These are phyloP conservation scores for Melanotaenia nigrans DNA, from an alignment of 2,797 vertebrate species.

Conservation along the genomic window DNA sequence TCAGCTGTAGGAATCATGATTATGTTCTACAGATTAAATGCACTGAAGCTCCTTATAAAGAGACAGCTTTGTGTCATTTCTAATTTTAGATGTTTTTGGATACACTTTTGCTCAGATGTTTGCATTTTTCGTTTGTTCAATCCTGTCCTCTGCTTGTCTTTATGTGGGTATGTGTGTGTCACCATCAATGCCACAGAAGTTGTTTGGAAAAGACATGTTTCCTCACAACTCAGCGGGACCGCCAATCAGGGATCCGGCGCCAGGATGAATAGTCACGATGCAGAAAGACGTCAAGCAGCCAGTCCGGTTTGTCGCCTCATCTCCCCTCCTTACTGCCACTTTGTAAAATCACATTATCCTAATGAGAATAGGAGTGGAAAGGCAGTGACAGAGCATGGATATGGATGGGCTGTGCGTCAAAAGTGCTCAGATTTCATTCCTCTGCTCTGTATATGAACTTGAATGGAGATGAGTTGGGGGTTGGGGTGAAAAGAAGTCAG, in stretches of 20 bases:
- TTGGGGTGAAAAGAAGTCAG: slow-evolving; percentile 33
- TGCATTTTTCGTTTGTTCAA: slow-evolving; percentile 2
- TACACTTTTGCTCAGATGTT: slow-evolving; percentile 36
- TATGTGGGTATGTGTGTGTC: slow-evolving; percentile 23
- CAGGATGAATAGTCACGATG: slow-evolving; percentile 73
- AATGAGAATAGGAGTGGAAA: slow-evolving; percentile 92
- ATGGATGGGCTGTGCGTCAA: slow-evolving; percentile 88
- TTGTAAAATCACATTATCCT: slow-evolving; percentile 87
- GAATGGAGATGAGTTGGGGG: slow-evolving; percentile 44
- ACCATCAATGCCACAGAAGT: slow-evolving; percentile 39
- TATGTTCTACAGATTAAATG: neutral
- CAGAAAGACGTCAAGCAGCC: slow-evolving; percentile 78
- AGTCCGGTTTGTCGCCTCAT: slow-evolving; percentile 74
- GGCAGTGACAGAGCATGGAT: slow-evolving; percentile 86
- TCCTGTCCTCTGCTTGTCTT: slow-evolving; percentile 6
- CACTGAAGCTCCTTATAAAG: neutral
- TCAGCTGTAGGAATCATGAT: too few species aligned
- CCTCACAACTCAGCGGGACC: slow-evolving; percentile 84
- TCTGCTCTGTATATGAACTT: slow-evolving; percentile 53
- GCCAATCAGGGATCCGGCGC: slow-evolving; percentile 83
- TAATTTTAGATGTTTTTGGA: slow-evolving; percentile 26
- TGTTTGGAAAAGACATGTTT: slow-evolving; percentile 84
- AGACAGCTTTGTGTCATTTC: slow-evolving; percentile 9
- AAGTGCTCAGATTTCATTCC: slow-evolving; percentile 81
- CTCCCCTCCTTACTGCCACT: slow-evolving; percentile 79